Conservation (phyloP, 2,113 vertebrate genomes). For the Furnarius figulus region DNA sequence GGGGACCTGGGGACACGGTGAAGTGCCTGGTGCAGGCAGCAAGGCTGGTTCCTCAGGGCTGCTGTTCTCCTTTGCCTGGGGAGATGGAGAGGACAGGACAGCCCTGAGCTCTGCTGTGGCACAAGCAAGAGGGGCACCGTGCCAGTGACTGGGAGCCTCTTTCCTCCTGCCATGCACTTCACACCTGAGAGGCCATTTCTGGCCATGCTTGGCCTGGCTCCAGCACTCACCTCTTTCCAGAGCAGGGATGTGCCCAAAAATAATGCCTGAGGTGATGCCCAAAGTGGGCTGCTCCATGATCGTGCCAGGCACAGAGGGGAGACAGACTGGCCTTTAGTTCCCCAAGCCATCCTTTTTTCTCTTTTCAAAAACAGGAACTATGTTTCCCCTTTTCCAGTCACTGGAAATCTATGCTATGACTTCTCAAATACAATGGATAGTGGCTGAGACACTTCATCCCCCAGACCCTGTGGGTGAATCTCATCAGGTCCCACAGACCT, state of each 20-base stretch:
- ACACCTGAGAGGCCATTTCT: background rate
- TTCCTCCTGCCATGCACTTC: background rate
- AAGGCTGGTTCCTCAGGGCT: background rate
- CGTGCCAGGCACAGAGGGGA: background rate
- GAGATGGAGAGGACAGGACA: background rate
- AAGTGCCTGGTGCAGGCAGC: rapidly evolving
- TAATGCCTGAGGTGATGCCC: background rate
- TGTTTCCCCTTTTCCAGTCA: background rate
- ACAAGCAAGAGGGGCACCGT: background rate
- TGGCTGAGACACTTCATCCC: background rate
- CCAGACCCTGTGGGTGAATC: background rate
- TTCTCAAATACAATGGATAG: background rate
- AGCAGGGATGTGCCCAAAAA: background rate
- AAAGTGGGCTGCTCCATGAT: background rate
- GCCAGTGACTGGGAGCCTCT: background rate
- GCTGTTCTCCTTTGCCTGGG: background rate
- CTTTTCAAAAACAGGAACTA: background rate
- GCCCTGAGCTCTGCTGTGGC: rapidly evolving
- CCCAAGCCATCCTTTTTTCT: background rate
- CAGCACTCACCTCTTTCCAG: background rate
- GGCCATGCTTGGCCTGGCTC: background rate
- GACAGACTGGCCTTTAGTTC: background rate
- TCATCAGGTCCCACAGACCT: background rate
- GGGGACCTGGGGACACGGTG: background rate
- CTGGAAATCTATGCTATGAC: background rate